Base-by-base conservation (phyloP, 1,140 invertebrate species). In the Orussus abietinus region DNA sequence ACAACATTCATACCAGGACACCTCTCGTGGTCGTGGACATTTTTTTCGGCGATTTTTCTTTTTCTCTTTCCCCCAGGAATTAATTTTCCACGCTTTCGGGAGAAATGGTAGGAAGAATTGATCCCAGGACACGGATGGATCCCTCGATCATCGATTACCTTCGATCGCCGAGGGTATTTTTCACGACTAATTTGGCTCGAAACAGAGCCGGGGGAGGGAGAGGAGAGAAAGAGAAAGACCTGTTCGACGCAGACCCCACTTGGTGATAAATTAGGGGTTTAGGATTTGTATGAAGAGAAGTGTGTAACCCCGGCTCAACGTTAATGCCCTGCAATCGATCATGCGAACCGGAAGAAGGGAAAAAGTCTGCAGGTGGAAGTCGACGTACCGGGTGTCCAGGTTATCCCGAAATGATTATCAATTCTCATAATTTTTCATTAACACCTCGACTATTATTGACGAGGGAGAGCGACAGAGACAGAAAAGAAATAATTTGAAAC, bases 271-370 rank as follows among this genome's bases (percentile, higher is more conserved):
- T 71, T 66, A 67, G 38, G 53, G 55, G 55, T 45, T 66, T 53
- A 57, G 59, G 68, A 69, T 71, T 70, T 65, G 63, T 71, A 71
- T 68, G 60, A 69, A 70, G 62, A 66, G 64, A 59, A 69, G 67
- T 68, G 66, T 71, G 67, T 71, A 69, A 69, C 64, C 57, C 64
- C 22, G 56, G 58, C 57, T 71, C 60, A 70, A 65, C 49, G 54
- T 49, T 69, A 64, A 66, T 71, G 54, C 62, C 53, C 34, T 33
- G 45, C 50, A 55, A 70, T 69, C 63, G 62, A 70, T 70, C 66
- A 70, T 70, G 54, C 32, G 11, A 26, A 19, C 33, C 10, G 10
- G n/a, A n/a, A n/a, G n/a, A n/a, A n/a, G n/a, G n/a, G n/a, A n/a
- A n/a, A n/a, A n/a, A n/a, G n/a, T n/a, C n/a, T n/a, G n/a, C n/a